These are phyloP conservation scores for Umimayanthus kanabou DNA, from an alignment of 92 coral and sea anemone species.

Conservation along the genomic window DNA sequence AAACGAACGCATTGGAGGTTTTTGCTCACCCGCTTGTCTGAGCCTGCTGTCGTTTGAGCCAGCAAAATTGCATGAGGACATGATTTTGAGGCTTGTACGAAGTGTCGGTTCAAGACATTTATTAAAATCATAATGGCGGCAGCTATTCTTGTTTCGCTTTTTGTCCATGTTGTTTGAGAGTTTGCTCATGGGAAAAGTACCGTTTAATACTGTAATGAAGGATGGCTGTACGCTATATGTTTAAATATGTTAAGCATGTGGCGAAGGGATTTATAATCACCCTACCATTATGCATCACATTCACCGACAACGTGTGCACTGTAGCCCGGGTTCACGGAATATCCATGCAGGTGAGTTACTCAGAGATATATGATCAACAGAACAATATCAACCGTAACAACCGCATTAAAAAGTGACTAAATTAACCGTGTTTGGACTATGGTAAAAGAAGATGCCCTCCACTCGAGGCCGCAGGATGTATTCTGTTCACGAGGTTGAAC, in stretches of 20 bases:
- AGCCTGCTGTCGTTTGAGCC: not conserved
- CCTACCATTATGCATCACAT: slow-evolving; percentile 78
- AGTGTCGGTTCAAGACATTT: not conserved
- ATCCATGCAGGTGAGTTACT: slow-evolving; percentile 86
- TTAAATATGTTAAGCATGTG: slow-evolving; percentile 59
- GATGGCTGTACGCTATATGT: slow-evolving; percentile 19
- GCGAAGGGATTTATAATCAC: slow-evolving; percentile 83
- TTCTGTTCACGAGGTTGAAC: too few species aligned
- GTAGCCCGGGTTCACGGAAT: slow-evolving; percentile 84
- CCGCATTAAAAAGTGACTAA: not conserved
- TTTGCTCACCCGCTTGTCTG: too few species aligned
- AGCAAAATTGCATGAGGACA: slow-evolving; percentile 6
- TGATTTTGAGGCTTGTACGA: not conserved
- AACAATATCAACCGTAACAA: too few species aligned
- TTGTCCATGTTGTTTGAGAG: too few species aligned
- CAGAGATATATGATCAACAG: too few species aligned
- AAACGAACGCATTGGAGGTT: too few species aligned
- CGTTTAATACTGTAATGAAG: not conserved
- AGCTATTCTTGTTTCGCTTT: not conserved
- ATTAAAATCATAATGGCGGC: slow-evolving; percentile 17
- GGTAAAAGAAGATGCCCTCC: too few species aligned
- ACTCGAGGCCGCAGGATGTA: too few species aligned
- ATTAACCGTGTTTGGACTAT: not conserved
- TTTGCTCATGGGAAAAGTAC: not conserved
- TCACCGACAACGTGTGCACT: slow-evolving; percentile 80